Percentiles rank a stretch among this genome's conserved stretches.
Evolutionary conservation across 2,113 vertebrate genomes (phyloP).

Genomic region (Erinaceus europaeus): DNA sequence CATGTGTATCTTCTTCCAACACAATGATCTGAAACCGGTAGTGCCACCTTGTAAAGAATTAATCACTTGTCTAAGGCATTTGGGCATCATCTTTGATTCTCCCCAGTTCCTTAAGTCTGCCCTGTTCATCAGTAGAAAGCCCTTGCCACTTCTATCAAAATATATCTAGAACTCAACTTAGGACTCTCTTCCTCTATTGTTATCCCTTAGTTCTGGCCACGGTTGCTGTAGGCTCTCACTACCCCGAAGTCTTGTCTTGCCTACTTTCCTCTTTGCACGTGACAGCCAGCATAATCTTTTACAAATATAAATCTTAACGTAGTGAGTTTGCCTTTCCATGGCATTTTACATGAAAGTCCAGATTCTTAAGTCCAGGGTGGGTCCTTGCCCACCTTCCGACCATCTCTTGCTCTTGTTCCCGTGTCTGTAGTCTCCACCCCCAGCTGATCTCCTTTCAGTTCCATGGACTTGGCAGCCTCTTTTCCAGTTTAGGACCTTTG

Average conservation of each 20-base stretch:
- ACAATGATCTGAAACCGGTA: no score
- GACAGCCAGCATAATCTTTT: not conserved
- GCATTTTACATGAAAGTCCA: slow-evolving; percentile 3
- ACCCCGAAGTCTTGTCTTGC: not conserved
- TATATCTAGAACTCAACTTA: not conserved
- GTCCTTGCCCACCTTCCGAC: not conserved
- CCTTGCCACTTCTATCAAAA: not conserved
- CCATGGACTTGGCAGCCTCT: not conserved
- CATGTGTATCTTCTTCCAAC: no score
- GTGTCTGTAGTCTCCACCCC: not conserved
- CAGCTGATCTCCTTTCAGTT: not conserved
- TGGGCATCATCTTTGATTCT: no score
- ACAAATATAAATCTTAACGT: not conserved
- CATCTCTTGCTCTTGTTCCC: no score
- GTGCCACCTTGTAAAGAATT: no score
- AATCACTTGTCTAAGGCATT: no score
- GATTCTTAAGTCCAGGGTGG: not conserved
- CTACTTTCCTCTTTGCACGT: not conserved
- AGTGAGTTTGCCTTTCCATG: slow-evolving; percentile 2
- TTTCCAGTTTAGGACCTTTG: not conserved
- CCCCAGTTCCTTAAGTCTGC: no score
- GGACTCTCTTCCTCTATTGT: no score
- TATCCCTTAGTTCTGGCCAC: not conserved
- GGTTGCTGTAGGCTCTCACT: not conserved
- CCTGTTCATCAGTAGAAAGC: not conserved